These are phyloP conservation scores for Tricholauxania praeusta DNA, from an alignment of 2,888 invertebrate genomes.

Conservation along the genomic window DNA sequence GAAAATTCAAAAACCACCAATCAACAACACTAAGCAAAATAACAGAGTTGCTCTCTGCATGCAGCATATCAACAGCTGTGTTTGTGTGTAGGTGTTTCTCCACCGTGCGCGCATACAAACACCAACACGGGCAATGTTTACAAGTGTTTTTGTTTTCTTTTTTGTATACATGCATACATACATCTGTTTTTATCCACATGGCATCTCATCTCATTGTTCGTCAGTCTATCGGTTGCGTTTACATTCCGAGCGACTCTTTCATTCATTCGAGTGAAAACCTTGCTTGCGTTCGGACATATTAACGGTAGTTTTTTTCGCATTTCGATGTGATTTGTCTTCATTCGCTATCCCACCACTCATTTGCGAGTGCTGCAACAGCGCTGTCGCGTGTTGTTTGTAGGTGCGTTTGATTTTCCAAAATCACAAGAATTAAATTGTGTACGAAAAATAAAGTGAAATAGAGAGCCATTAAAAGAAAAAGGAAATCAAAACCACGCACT, in stretches of 20 bases:
- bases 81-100: too few species aligned
- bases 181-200: too few species aligned
- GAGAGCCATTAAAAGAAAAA: not conserved
- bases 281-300: constrained; percentile 36
- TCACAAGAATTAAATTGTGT: too few species aligned
- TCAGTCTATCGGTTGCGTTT: constrained; percentile 27
- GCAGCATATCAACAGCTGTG: too few species aligned
- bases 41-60: too few species aligned
- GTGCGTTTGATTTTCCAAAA: constrained; percentile 17
- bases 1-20: too few species aligned
- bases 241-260: constrained; percentile 26
- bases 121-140: too few species aligned
- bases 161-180: too few species aligned
- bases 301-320: constrained; percentile 31
- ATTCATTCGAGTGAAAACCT: constrained; percentile 46
- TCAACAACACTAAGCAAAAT: too few species aligned
- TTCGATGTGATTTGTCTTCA: constrained; percentile 21
- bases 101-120: too few species aligned
- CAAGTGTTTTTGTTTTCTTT: too few species aligned
- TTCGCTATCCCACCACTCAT: constrained; percentile 1
- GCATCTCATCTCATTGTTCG: not conserved
- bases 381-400: constrained; percentile 14
- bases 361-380: constrained; percentile 3
- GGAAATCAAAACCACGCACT: constrained; percentile 10
- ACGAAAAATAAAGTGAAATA: not conserved